Evolutionary conservation across 2,797 vertebrate species (phyloP).

Genomic region (Sandelia bainsii): DNA sequence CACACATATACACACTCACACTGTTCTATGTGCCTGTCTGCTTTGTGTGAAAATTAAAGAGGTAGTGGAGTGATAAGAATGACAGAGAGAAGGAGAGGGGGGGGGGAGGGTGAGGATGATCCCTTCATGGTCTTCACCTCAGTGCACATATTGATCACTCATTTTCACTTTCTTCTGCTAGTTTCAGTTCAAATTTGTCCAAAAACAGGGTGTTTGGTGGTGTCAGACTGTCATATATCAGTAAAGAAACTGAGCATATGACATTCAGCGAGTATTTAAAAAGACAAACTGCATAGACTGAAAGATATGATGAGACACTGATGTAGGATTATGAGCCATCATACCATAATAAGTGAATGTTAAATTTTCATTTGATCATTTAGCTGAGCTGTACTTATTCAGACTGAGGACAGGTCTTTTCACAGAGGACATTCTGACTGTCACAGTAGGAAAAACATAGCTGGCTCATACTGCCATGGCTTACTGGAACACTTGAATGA

Average conservation of each 20-base stretch:
- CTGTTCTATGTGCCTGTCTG: conserved; percentile 55
- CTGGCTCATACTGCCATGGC: neutral
- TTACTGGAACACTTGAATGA: neutral
- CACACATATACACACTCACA: conserved; percentile 47
- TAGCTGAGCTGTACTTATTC: conserved; percentile 31
- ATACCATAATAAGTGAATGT: conserved; percentile 34
- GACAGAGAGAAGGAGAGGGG: conserved; percentile 23
- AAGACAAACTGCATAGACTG: neutral
- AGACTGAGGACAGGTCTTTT: conserved; percentile 20
- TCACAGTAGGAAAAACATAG: neutral
- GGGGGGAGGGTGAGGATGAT: conserved; percentile 47
- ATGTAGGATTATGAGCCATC: conserved; percentile 50
- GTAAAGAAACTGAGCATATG: conserved; percentile 17
- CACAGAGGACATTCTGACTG: neutral
- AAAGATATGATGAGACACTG: conserved; percentile 12
- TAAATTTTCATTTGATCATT: conserved; percentile 50
- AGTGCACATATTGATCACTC: conserved; percentile 72
- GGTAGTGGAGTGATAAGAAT: conserved; percentile 66
- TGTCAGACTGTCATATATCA: conserved; percentile 43
- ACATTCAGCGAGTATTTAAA: conserved; percentile 13
- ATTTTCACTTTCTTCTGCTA: conserved; percentile 58
- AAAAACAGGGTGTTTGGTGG: conserved; percentile 11
- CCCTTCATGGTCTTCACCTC: conserved; percentile 61
- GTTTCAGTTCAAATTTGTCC: conserved; percentile 26
- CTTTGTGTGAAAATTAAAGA: conserved; percentile 81